Evolutionary conservation across 2,888 invertebrate genomes (phyloP).

Genomic region (Cheilosia urbana): DNA sequence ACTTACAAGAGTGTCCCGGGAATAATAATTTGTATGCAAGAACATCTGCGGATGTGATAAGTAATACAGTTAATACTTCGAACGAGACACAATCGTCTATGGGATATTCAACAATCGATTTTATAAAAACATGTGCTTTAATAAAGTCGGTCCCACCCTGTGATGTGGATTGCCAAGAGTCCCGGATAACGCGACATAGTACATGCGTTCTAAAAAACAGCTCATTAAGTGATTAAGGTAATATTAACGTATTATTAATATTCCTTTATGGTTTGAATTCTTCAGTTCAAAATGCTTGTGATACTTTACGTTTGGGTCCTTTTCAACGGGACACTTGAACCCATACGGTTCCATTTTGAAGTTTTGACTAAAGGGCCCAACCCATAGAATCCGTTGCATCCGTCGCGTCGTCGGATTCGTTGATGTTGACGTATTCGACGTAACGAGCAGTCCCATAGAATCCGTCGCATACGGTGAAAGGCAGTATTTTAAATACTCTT

Average conservation of each 20-base stretch:
- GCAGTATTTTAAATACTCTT: too few relatives aligned
- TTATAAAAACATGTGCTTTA: constrained; percentile 95
- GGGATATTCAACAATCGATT: constrained; percentile 96
- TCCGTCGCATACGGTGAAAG: too few relatives aligned
- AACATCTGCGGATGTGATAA: constrained; percentile 21
- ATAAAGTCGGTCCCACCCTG: constrained; percentile 91
- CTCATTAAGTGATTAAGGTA: constrained; percentile 86
- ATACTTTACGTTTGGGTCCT: too few relatives aligned
- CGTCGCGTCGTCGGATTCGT: too few relatives aligned
- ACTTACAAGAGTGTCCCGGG: constrained; percentile 31
- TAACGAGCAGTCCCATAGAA: too few relatives aligned
- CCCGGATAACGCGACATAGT: constrained; percentile 92
- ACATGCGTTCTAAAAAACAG: constrained; percentile 87
- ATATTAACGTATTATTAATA: neutral
- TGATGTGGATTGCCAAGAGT: constrained; percentile 89
- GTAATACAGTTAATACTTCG: constrained; percentile 1
- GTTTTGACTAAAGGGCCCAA: too few relatives aligned
- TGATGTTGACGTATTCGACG: too few relatives aligned
- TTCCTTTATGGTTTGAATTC: neutral
- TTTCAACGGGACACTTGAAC: too few relatives aligned
- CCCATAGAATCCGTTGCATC: too few relatives aligned
- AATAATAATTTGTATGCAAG: constrained; percentile 37
- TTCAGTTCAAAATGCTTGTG: neutral
- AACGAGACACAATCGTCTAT: constrained; percentile 79
- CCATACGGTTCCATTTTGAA: too few relatives aligned